Base-by-base conservation (phyloP, 2,888 invertebrate genomes). In the Lysandra coridon region DNA sequence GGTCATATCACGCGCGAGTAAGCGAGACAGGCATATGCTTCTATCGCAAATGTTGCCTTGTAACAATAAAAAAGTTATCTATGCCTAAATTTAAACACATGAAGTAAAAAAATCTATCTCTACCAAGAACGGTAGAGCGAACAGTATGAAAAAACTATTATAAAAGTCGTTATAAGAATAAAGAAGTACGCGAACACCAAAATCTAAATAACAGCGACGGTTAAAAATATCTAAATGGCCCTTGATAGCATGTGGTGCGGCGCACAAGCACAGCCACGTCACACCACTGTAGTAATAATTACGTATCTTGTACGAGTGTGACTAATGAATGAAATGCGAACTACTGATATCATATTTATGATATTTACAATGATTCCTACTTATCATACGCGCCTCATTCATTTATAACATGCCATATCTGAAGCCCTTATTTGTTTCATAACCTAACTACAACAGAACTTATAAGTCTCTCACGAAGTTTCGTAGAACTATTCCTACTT, bases 401-500 rank as follows among this genome's bases (percentile, higher is more conserved):
- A 76, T 76, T 33, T 57, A 30, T 53, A 64, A 40, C n/a, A 40
- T 73, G 73, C 12, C 23, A 40, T 74, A 49, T 57, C 78, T 81
- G 81, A 81, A 80, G 79, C 80, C 79, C 80, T 82, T 82, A 81
- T 33, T 69, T 37, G 33, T 82, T 83, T 80, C 81, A 82, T 82
- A 82, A 82, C 83, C 83, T 83, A 83, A 85, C 86, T 64, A 64
- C 30, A 64, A 12, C 30, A 30, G 30, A 64, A 64, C 69, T 14
- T 69, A 69, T 37, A 69, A 33, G 12, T 30, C 14, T 69, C 69
- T 69, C 53, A 53, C 53, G 53, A 53, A 53, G 86, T 86, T 85
- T 87, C 87, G 86, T 87, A 85, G 53, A 33, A 33, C 12, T 44
- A 44, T 44, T 10, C 44, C 44, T 44, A 44, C 44, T 10, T 44